phyloP scores from a whole-genome alignment of 2,113 vertebrate genomes.

The Sinocyclocheilus rhinocerous region DNA sequence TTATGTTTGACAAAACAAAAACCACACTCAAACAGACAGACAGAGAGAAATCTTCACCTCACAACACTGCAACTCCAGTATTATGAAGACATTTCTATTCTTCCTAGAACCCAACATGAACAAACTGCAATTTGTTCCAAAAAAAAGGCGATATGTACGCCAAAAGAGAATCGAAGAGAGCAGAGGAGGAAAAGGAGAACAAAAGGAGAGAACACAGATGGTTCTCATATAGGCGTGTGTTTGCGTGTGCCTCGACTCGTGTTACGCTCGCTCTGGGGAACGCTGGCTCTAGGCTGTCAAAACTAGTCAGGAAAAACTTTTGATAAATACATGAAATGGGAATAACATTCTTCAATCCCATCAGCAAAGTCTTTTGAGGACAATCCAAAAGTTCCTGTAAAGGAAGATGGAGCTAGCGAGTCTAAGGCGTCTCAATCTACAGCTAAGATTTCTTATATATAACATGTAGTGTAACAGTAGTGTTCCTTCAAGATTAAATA shows the following conservation, averaged over 20 bases:
- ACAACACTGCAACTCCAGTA: background rate
- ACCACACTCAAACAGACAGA: too few species aligned
- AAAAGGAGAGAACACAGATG: slow-evolving; percentile 66
- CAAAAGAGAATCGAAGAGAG: slow-evolving; percentile 16
- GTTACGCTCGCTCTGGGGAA: slow-evolving; percentile 52
- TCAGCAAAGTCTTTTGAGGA: background rate
- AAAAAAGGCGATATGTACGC: background rate
- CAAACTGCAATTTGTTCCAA: slow-evolving; percentile 58
- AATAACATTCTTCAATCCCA: slow-evolving; percentile 22
- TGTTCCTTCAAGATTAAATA: background rate
- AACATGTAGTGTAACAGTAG: background rate
- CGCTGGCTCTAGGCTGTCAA: slow-evolving; percentile 45
- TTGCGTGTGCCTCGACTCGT: slow-evolving; percentile 51
- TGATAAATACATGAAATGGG: slow-evolving; percentile 30
- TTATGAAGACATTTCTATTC: background rate
- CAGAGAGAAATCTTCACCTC: too few species aligned
- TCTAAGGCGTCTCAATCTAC: background rate
- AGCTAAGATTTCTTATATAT: background rate
- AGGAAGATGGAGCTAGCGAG: background rate
- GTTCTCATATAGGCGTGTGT: slow-evolving; percentile 65
- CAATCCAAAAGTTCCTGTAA: background rate
- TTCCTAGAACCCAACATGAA: background rate
- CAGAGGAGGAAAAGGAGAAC: slow-evolving; percentile 38
- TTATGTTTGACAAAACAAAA: background rate
- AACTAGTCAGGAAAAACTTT: slow-evolving; percentile 42